Conservation (phyloP, 2,797 vertebrate species). For the Synanceia verrucosa region DNA sequence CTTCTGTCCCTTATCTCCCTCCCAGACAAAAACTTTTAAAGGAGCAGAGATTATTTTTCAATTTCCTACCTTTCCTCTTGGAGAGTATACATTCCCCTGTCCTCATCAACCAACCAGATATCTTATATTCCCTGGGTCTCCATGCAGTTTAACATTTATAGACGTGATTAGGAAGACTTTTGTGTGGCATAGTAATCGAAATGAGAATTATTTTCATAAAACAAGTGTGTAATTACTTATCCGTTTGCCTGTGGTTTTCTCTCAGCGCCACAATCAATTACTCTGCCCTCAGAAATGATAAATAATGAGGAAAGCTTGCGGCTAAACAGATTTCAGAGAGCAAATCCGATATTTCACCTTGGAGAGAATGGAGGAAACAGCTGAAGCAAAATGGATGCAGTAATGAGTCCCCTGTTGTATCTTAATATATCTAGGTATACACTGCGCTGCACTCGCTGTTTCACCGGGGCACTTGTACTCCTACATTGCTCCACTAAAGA, state of each 20-base stretch:
- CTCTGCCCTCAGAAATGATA: conserved; percentile 71
- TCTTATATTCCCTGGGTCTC: conserved; percentile 59
- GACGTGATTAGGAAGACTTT: conserved; percentile 62
- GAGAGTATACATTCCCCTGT: conserved; percentile 48
- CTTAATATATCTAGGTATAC: conserved; percentile 47
- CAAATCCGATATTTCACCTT: conserved; percentile 71
- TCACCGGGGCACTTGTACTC: conserved; percentile 8
- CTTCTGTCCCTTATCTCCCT: conserved; percentile 62
- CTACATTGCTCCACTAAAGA: not conserved
- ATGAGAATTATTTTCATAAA: conserved; percentile 61
- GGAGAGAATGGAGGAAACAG: conserved; percentile 54
- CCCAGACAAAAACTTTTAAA: conserved; percentile 63
- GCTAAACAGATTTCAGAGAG: conserved; percentile 69
- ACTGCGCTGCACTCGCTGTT: conserved; percentile 18
- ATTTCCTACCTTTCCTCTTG: conserved; percentile 66
- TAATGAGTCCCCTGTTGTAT: conserved; percentile 67
- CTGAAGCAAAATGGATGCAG: conserved; percentile 59
- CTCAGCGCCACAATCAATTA: conserved; percentile 73
- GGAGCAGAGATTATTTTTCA: conserved; percentile 76
- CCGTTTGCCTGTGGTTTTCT: conserved; percentile 70
- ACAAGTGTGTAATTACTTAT: conserved; percentile 74
- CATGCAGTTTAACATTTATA: conserved; percentile 52
- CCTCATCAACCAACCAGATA: conserved; percentile 65
- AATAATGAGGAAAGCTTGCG: conserved; percentile 68
- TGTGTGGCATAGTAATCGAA: conserved; percentile 46